Base-by-base conservation (phyloP, 2,797 vertebrate genomes). In the Lepilemur septentrionalis region DNA sequence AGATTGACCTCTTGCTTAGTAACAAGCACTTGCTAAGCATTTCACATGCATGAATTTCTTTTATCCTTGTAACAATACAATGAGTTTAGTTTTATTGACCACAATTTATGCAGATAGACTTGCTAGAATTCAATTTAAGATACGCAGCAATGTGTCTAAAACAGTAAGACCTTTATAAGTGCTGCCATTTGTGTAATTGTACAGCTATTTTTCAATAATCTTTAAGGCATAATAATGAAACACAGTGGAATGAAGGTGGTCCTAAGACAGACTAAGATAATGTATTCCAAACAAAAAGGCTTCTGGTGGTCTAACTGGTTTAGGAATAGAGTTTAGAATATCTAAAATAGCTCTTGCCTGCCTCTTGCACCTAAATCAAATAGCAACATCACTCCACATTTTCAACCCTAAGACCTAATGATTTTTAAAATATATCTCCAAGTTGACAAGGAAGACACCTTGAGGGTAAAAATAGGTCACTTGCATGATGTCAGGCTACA, bases 91-190 rank as follows among this genome's bases (percentile, higher is more conserved):
- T 12, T 22, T 89, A 86, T 5, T 25, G 10, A 28, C 7, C 20
- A 91, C 35, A 70, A 41, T 38, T 84, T 75, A 80, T 75, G 18
- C 12, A 63, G 32, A 32, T 17, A 81, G 32, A 73, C 32, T 81
- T 83, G 48, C 23, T 76, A 82, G 11, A 85, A 81, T 73, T 95
- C 87, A 78, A 91, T 55, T 78, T 93, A 93, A 73, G 12, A 90
- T 43, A 38, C 30, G 9, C 75, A 89, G 35, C n/a, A n/a, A 89
- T 15, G 18, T 85, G 15, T 28, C 52, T 75, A 72, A 93, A 88
- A 67, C 15, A 55, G 25, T 18, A 88, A 82, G 35, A 69, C 32
- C 15, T 61, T 57, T 73, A 23, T 72, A 94, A 91, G 48, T 83
- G 50, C 2, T 84, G 6, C 14, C 38, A 18, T 70, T 76, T 93